Evolutionary conservation across 2,888 invertebrate genomes (phyloP).

Genomic region (Amblyjoppa fuscipennis): DNA sequence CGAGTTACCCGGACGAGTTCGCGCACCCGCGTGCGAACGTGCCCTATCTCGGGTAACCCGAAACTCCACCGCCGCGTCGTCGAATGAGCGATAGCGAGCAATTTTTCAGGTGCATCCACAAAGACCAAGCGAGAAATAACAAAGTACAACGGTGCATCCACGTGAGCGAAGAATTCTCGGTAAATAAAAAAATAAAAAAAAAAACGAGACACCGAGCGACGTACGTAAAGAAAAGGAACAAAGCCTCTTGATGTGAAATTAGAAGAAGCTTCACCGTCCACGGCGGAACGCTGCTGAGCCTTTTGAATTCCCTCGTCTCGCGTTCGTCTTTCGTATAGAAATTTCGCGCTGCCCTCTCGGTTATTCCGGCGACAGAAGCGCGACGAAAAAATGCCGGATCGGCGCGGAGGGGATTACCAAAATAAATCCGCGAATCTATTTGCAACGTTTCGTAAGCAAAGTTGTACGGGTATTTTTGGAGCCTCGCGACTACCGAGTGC

Average conservation of each 20-base stretch:
- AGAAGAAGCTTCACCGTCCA: background rate
- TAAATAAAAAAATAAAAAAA: background rate
- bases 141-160: background rate
- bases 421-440: conserved; percentile 61
- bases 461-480: conserved; percentile 56
- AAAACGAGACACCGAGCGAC: background rate
- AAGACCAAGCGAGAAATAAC: background rate
- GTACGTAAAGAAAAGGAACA: background rate
- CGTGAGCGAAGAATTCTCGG: background rate
- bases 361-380: conserved; percentile 42
- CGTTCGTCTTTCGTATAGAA: background rate
- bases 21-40: conserved; percentile 54
- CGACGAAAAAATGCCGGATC: conserved; percentile 39
- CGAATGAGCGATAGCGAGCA: conserved; percentile 42
- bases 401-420: conserved; percentile 22
- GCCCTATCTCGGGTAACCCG: conserved; percentile 72
- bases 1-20: conserved; percentile 7
- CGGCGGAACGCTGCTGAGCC: background rate
- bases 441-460: conserved; percentile 58
- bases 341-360: conserved; percentile 17
- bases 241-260: conserved; percentile 16
- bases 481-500: background rate
- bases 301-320: conserved; percentile 11
- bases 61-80: conserved; percentile 35
- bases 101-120: conserved; percentile 67